Evolutionary conservation across 2,113 vertebrate genomes (phyloP).

Genomic region (Sander lucioperca): DNA sequence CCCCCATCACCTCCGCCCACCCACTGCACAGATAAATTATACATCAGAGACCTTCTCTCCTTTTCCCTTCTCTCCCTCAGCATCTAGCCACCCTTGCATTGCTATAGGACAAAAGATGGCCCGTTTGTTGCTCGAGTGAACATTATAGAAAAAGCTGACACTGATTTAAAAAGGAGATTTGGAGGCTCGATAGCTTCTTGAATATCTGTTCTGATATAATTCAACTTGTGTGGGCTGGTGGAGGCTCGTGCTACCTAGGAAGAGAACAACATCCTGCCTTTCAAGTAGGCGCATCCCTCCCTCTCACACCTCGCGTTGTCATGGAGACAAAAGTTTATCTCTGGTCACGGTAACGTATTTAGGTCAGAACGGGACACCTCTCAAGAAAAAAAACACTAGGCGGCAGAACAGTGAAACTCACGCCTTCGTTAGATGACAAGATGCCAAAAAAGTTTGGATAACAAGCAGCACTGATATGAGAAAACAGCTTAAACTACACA

Average conservation of each 20-base stretch:
- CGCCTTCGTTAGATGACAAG: constrained; percentile 28
- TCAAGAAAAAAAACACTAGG: constrained; percentile 65
- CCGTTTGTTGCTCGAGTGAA: constrained; percentile 6
- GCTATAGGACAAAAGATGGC: constrained; percentile 21
- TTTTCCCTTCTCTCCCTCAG: constrained; percentile 22
- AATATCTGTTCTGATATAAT: constrained; percentile 23
- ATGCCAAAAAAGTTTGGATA: constrained; percentile 42
- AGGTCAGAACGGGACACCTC: constrained; percentile 72
- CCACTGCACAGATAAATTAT: constrained; percentile 74
- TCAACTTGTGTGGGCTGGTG: constrained; percentile 48
- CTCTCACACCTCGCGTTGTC: constrained; percentile 71
- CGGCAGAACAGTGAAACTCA: constrained; percentile 4
- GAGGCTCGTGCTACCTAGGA: constrained; percentile 27
- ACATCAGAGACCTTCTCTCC: constrained; percentile 72
- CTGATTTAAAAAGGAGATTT: constrained; percentile 29
- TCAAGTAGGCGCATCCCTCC: constrained; percentile 49
- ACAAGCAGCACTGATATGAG: constrained; percentile 27
- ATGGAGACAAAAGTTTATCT: constrained; percentile 81
- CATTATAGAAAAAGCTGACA: not conserved
- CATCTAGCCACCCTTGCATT: constrained; percentile 29
- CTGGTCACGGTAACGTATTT: constrained; percentile 74
- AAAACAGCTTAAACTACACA: constrained; percentile 13
- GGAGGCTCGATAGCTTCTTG: not conserved
- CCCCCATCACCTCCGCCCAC: constrained; percentile 59
- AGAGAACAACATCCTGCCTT: constrained; percentile 53